Evolutionary conservation across 2,888 invertebrate species (phyloP).

Genomic region (Pristionchus mayeri): DNA sequence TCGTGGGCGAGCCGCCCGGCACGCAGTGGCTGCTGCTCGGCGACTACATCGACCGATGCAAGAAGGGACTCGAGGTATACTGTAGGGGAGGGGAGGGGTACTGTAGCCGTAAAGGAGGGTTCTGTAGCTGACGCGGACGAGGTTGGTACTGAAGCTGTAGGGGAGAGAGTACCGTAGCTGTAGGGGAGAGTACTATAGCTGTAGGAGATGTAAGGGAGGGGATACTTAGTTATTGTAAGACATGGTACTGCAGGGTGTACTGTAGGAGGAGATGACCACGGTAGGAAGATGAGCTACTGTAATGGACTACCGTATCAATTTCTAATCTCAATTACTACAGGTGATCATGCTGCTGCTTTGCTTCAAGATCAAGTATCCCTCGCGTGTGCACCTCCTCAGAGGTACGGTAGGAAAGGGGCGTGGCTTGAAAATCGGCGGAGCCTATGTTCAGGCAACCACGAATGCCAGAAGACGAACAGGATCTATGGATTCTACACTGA

Average conservation of each 20-base stretch:
- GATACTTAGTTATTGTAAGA: too few species aligned
- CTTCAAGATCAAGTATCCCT: slow-evolving; percentile 65
- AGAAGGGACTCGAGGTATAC: slow-evolving; percentile 60
- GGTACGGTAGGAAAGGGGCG: slow-evolving; percentile 41
- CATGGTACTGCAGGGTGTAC: too few species aligned
- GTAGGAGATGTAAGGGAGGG: too few species aligned
- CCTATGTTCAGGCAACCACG: slow-evolving; percentile 63
- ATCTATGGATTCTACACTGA: slow-evolving; percentile 70
- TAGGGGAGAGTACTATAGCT: too few species aligned
- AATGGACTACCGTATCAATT: not conserved
- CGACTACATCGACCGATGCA: slow-evolving; percentile 72
- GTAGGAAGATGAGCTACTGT: too few species aligned
- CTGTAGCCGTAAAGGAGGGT: not conserved
- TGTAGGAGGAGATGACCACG: too few species aligned
- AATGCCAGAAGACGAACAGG: slow-evolving; percentile 66
- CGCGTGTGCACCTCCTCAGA: slow-evolving; percentile 63
- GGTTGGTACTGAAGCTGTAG: not conserved
- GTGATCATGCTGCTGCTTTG: slow-evolving; percentile 66
- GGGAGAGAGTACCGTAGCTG: not conserved
- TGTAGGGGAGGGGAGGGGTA: not conserved
- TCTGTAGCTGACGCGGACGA: not conserved
- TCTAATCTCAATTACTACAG: slow-evolving; percentile 40
- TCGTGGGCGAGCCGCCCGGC: slow-evolving; percentile 66
- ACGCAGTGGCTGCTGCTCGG: slow-evolving; percentile 66
- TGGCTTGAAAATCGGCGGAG: not conserved